phyloP scores from a whole-genome alignment of 1,140 invertebrate genomes.

The Eriocheir sinensis region DNA sequence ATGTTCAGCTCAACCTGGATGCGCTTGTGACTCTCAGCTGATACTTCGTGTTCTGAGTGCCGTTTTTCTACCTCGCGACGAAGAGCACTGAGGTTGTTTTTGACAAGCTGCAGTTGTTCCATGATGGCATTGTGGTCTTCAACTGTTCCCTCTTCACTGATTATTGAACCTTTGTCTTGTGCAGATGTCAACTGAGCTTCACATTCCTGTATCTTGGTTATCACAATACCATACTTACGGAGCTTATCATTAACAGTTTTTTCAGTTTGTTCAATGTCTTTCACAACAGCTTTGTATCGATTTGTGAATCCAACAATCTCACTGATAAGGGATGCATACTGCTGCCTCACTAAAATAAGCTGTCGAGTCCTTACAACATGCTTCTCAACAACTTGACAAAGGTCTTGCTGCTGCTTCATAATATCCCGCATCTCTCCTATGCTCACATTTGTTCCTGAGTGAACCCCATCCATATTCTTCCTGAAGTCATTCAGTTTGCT shows the following conservation, averaged over 20 bases:
- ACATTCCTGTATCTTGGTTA: constrained; percentile 87
- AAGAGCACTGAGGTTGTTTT: constrained; percentile 90
- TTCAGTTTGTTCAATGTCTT: constrained; percentile 91
- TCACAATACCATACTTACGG: constrained; percentile 91
- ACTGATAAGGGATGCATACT: constrained; percentile 91
- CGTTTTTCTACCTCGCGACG: constrained; percentile 92
- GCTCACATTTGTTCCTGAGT: constrained; percentile 85
- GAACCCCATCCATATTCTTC: constrained; percentile 89
- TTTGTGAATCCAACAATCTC: constrained; percentile 93
- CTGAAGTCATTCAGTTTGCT: constrained; percentile 91
- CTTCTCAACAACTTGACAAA: constrained; percentile 91
- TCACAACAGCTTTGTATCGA: constrained; percentile 92
- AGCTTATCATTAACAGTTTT: constrained; percentile 93
- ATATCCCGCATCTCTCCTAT: constrained; percentile 90
- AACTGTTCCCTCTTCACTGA: constrained; percentile 92
- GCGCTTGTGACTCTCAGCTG: constrained; percentile 93
- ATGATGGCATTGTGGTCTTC: constrained; percentile 93
- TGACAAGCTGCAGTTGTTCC: constrained; percentile 92
- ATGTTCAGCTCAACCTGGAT: constrained; percentile 88
- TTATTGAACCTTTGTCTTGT: constrained; percentile 94
- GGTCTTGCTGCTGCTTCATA: constrained; percentile 90
- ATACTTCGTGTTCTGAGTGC: constrained; percentile 91
- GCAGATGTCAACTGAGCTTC: constrained; percentile 93
- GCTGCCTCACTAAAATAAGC: constrained; percentile 90
- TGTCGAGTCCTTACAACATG: constrained; percentile 88